Percentiles rank a stretch among this genome's conserved stretches.
Conservation (phyloP, 1,140 invertebrate species). For the Galleria mellonella region DNA sequence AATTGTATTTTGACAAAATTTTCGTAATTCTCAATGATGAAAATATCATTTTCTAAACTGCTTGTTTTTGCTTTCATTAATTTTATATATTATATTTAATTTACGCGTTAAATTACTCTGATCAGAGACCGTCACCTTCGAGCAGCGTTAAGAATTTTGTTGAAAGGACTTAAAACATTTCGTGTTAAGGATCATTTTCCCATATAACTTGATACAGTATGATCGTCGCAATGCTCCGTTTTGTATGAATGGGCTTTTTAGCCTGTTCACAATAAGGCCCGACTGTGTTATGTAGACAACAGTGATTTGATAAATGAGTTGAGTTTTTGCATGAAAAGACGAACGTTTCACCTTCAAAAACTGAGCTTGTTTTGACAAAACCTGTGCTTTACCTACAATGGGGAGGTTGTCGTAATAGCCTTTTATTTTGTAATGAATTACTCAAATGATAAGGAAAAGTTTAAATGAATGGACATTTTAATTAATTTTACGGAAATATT, state of each 20-base stretch:
- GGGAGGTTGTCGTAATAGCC: slow-evolving; percentile 13
- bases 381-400: slow-evolving; percentile 18
- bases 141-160: slow-evolving; percentile 1
- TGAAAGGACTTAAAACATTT: slow-evolving; percentile 12
- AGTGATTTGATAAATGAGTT: slow-evolving; percentile 54
- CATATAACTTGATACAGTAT: slow-evolving; percentile 9
- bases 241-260: slow-evolving; percentile 44
- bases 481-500: too few relatives aligned
- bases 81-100: slow-evolving; percentile 50
- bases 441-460: slow-evolving; percentile 2
- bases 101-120: slow-evolving; percentile 37
- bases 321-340: slow-evolving; percentile 43
- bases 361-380: slow-evolving; percentile 30
- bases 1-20: not conserved
- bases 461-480: too few relatives aligned
- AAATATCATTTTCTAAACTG: not conserved
- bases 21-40: not conserved
- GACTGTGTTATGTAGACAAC: slow-evolving; percentile 46
- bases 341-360: slow-evolving; percentile 25
- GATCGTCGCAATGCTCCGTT: slow-evolving; percentile 26
- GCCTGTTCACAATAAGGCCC: slow-evolving; percentile 38
- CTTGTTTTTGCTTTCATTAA: slow-evolving; percentile 40
- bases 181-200: slow-evolving; percentile 27
- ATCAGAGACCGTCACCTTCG: slow-evolving; percentile 14
- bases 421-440: slow-evolving; percentile 15